These are phyloP conservation scores for Tauraco hartlaubi DNA, from an alignment of 2,797 vertebrate genomes.

Conservation along the genomic window DNA sequence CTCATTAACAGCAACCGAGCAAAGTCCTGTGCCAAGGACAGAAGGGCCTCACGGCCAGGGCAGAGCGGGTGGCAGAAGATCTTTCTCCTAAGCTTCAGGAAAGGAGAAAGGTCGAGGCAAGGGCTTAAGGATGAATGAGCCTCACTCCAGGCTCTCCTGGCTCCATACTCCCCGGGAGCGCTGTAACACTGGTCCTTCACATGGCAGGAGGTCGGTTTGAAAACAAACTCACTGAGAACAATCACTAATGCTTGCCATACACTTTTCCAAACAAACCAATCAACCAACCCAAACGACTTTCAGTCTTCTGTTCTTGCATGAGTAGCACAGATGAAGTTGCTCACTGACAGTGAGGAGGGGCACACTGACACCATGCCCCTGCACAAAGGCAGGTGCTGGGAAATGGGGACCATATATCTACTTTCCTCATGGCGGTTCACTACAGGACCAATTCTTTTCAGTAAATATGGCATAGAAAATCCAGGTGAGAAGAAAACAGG, in stretches of 20 bases:
- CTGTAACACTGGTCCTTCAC: not conserved
- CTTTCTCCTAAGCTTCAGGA: not conserved
- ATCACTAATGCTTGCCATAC: not conserved
- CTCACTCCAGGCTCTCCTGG: not conserved
- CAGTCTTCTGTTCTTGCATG: not conserved
- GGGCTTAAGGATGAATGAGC: not conserved
- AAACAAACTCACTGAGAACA: not conserved
- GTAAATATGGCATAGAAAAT: not conserved
- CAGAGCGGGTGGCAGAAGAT: not conserved
- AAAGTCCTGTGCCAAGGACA: not conserved
- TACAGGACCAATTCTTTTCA: not conserved
- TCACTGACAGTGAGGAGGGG: not conserved
- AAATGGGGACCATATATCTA: fast-evolving
- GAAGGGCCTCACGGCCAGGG: not conserved
- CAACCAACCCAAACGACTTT: not conserved
- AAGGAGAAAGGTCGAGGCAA: not conserved
- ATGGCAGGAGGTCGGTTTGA: not conserved
- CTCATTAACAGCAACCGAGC: not conserved
- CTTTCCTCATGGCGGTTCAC: not conserved
- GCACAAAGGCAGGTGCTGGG: not conserved
- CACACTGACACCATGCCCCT: not conserved
- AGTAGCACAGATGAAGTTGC: not conserved
- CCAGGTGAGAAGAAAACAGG: not conserved
- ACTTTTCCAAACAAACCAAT: not conserved
- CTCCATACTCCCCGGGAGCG: not conserved